phyloP scores from a whole-genome alignment of 1,140 invertebrate species.

The Drosophila repletoides region DNA sequence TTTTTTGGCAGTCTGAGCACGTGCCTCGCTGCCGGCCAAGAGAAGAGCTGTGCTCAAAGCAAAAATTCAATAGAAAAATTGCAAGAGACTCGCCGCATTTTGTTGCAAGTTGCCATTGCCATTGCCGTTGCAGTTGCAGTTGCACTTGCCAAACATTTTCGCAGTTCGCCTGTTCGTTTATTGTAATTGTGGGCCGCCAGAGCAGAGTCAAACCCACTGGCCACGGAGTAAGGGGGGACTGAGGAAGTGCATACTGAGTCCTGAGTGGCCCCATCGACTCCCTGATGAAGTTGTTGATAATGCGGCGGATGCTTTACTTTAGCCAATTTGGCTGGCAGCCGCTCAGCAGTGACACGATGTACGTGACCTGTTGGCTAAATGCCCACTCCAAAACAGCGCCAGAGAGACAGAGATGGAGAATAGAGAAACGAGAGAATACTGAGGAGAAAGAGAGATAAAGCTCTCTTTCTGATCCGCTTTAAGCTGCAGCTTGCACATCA shows the following conservation, averaged over 20 bases:
- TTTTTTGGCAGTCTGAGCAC: constrained; percentile 61
- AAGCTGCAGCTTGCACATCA: constrained; percentile 38
- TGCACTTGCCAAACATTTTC: constrained; percentile 68
- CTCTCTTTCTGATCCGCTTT: constrained; percentile 32
- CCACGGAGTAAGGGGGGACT: background rate
- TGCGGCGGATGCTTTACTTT: constrained; percentile 74
- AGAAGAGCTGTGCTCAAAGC: constrained; percentile 32
- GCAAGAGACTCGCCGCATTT: constrained; percentile 47
- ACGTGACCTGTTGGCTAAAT: constrained; percentile 71
- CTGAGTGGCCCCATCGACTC: constrained; percentile 9
- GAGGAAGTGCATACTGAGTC: constrained; percentile 15
- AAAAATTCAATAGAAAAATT: constrained; percentile 75
- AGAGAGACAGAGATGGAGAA: background rate
- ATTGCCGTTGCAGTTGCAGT: constrained; percentile 30
- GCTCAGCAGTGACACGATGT: constrained; percentile 74
- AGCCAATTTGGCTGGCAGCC: constrained; percentile 76
- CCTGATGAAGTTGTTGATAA: constrained; percentile 76
- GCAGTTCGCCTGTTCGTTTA: constrained; percentile 59
- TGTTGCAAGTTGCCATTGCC: constrained; percentile 24
- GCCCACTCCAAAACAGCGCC: constrained; percentile 9
- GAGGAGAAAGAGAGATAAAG: background rate
- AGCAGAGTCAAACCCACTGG: background rate
- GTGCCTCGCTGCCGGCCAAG: constrained; percentile 60
- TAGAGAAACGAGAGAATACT: background rate
- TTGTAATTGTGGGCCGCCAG: constrained; percentile 30